Percentiles rank a stretch among this genome's conserved stretches.
Conservation (phyloP, 2,113 vertebrate genomes). For the Lampris megalopsis region DNA sequence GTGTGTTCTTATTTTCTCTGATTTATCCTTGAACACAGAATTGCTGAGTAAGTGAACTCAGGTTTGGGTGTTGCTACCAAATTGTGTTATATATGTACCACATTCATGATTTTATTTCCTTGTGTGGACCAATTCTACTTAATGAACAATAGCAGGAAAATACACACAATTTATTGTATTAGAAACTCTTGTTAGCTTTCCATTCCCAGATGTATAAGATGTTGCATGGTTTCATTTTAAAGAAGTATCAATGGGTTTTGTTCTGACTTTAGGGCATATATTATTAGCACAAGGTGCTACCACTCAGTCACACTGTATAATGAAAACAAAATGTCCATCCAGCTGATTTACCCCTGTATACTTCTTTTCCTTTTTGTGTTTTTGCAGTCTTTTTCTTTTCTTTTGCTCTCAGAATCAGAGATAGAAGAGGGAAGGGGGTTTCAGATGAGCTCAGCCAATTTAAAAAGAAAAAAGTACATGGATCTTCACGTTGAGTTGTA, state of each 20-base stretch:
- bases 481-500: not conserved
- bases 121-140: slow-evolving; percentile 13
- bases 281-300: slow-evolving; percentile 11
- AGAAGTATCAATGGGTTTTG: slow-evolving; percentile 4
- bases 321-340: not conserved
- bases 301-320: not conserved
- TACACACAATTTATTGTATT: not conserved
- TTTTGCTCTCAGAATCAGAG: too few species aligned
- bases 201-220: slow-evolving; percentile 27
- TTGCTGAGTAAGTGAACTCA: slow-evolving; percentile 11
- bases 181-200: slow-evolving; percentile 32
- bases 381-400: not conserved
- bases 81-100: not conserved
- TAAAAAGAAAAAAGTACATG: not conserved
- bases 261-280: not conserved
- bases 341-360: not conserved
- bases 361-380: not conserved
- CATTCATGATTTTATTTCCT: not conserved
- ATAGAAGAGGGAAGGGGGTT: not conserved
- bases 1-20: not conserved
- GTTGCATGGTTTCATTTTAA: slow-evolving; percentile 23
- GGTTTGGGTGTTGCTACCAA: not conserved
- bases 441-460: not conserved
- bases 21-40: slow-evolving; percentile 7
- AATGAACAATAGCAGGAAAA: slow-evolving; percentile 3